Base-by-base conservation (phyloP, 2,888 invertebrate species). In the Eupithecia inturbata region DNA sequence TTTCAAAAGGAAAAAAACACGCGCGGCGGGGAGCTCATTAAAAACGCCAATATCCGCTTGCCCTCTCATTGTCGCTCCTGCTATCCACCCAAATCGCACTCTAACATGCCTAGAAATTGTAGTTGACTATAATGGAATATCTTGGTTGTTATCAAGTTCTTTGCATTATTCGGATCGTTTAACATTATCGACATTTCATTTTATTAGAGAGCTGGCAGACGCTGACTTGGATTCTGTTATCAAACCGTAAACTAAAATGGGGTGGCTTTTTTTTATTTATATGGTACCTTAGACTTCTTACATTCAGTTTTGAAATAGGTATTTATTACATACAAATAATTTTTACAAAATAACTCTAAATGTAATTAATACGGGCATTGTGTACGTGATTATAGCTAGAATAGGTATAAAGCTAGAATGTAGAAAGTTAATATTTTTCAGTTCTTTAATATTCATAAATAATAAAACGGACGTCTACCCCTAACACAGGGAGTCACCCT, bases 51-150 rank as follows among this genome's bases (percentile, higher is more conserved):
- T 26, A 22, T 12, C 12, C 1, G 12, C 26, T 57, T 57, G 12
- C 12, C 12, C n/a, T 45, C 49, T 9, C 9, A 9, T 53, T 53
- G 22, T 53, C n/a, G 9, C 49, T 26, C 14, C 26, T 57, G 10
- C 26, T 53, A n/a, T n/a, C 49, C 49, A 22, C 57, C 26, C n/a
- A 57, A 26, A 57, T 10, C 22, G 49, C 22, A 57, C 26, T 12
- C 26, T 57, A 2, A 57, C 9, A 22, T 70, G 3, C 49, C n/a
- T 73, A 78, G 74, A 80, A 80, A 78, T 80, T 73, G 67, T 72
- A 70, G 70, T 72, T 72, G 28, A 72, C 45, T 75, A 73, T 63
- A 73, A 77, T 75, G 68, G 57, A 57, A 57, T 57, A 26, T 68
- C 66, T 72, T 72, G 66, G 49, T 60, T 28, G 57, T 60, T 66